Evolutionary conservation across 1,140 invertebrate species (phyloP).

Genomic region (Venustaconcha ellipsiformis): DNA sequence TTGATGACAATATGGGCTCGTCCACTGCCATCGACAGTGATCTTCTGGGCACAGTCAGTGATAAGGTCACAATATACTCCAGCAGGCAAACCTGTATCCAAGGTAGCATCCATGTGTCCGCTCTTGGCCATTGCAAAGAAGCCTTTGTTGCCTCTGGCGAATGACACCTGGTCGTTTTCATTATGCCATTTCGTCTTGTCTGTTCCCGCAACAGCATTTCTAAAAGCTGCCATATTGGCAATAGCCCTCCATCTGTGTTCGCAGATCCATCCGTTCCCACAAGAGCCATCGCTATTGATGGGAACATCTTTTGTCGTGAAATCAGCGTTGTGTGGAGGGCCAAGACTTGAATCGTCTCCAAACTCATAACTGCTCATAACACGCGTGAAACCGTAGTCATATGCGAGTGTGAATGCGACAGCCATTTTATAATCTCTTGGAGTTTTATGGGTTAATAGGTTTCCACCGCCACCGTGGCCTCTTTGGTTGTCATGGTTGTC

Average conservation of each 20-base stretch:
- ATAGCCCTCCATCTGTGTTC: constrained; percentile 89
- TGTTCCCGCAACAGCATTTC: constrained; percentile 51
- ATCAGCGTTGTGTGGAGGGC: constrained; percentile 54
- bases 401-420: constrained; percentile 81
- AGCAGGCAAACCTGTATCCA: constrained; percentile 78
- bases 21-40: constrained; percentile 77
- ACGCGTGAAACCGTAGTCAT: constrained; percentile 78
- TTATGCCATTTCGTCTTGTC: constrained; percentile 45
- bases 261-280: constrained; percentile 87
- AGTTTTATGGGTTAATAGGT: constrained; percentile 35
- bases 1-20: constrained; percentile 76
- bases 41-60: constrained; percentile 78
- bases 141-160: constrained; percentile 58
- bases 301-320: constrained; percentile 76
- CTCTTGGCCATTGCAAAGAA: constrained; percentile 64
- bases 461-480: constrained; percentile 49
- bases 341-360: constrained; percentile 45
- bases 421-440: constrained; percentile 76
- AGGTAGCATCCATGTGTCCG: constrained; percentile 46
- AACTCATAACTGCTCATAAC: constrained; percentile 82
- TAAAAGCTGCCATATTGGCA: constrained; percentile 76
- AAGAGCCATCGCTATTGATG: constrained; percentile 71
- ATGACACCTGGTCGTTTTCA: constrained; percentile 57
- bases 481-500: constrained; percentile 72
- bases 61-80: constrained; percentile 90